phyloP scores from a whole-genome alignment of 2,113 vertebrate species.

The Cephalopholis sonnerati region DNA sequence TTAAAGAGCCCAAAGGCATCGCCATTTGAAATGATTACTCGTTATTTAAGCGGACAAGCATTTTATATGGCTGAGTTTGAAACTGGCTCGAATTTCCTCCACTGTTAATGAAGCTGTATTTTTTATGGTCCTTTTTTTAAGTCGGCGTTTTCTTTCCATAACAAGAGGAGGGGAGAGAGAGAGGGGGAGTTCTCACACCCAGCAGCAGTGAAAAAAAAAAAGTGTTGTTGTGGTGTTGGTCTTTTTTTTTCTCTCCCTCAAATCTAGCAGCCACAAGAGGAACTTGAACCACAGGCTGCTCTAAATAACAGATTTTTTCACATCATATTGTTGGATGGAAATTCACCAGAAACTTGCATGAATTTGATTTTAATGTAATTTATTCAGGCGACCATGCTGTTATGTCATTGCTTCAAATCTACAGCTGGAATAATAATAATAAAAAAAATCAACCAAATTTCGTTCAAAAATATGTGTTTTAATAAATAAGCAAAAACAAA shows the following conservation, averaged over 20 bases:
- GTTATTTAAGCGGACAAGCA: constrained; percentile 72
- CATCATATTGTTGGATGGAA: neutral
- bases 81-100: constrained; percentile 73
- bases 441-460: constrained; percentile 68
- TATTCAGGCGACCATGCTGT: neutral
- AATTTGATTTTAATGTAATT: neutral
- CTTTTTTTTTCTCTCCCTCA: neutral
- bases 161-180: constrained; percentile 38
- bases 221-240: neutral
- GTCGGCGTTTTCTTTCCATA: constrained; percentile 65
- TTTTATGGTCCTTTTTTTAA: constrained; percentile 66
- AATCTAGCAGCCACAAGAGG: neutral
- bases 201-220: constrained; percentile 26
- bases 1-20: constrained; percentile 71
- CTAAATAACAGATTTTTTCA: neutral
- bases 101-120: constrained; percentile 78
- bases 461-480: constrained; percentile 90
- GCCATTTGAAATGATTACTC: constrained; percentile 74
- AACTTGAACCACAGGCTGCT: neutral
- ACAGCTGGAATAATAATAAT: neutral
- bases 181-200: constrained; percentile 47
- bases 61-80: constrained; percentile 76
- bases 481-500: constrained; percentile 93
- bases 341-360: neutral
- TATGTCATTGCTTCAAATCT: neutral